Conservation (phyloP, 2,113 vertebrate genomes). For the Chloropsis cyanopogon region DNA sequence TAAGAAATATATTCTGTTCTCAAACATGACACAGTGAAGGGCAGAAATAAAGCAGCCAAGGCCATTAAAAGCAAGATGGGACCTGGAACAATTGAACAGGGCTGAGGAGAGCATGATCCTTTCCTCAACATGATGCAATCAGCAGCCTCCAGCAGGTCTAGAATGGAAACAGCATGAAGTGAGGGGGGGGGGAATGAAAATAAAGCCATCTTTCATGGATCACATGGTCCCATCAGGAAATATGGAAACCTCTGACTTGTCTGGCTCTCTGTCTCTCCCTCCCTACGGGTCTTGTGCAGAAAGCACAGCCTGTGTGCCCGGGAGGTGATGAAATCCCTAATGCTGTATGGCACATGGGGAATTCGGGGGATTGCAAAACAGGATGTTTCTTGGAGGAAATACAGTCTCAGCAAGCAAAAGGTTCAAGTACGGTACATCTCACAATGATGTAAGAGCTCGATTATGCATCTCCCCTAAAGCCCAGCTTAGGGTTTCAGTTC, state of each 20-base stretch:
- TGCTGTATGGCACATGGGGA: slow-evolving; percentile 31
- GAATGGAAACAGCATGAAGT: neutral
- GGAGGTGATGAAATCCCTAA: slow-evolving; percentile 48
- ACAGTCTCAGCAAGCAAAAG: slow-evolving; percentile 52
- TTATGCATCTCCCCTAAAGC: slow-evolving; percentile 63
- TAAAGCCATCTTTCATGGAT: slow-evolving; percentile 54
- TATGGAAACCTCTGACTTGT: slow-evolving; percentile 39
- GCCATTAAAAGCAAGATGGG: neutral
- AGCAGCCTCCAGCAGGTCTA: slow-evolving; percentile 8
- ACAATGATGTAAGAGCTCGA: slow-evolving; percentile 57
- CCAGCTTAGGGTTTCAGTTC: slow-evolving; percentile 52
- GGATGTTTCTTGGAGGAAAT: slow-evolving; percentile 65
- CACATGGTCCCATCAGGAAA: slow-evolving; percentile 56
- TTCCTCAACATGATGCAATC: slow-evolving; percentile 2
- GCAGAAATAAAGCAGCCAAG: neutral
- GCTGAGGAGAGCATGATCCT: neutral
- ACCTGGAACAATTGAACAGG: neutral
- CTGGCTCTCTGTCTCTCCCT: slow-evolving; percentile 17
- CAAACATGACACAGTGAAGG: neutral
- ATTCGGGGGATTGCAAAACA: slow-evolving; percentile 62
- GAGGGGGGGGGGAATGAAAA: neutral
- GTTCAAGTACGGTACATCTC: slow-evolving; percentile 68
- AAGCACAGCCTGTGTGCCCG: slow-evolving; percentile 4
- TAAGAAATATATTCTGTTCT: neutral
- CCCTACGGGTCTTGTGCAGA: slow-evolving; percentile 31